Conservation (phyloP, 2,888 invertebrate species). For the Empis stercorea region DNA sequence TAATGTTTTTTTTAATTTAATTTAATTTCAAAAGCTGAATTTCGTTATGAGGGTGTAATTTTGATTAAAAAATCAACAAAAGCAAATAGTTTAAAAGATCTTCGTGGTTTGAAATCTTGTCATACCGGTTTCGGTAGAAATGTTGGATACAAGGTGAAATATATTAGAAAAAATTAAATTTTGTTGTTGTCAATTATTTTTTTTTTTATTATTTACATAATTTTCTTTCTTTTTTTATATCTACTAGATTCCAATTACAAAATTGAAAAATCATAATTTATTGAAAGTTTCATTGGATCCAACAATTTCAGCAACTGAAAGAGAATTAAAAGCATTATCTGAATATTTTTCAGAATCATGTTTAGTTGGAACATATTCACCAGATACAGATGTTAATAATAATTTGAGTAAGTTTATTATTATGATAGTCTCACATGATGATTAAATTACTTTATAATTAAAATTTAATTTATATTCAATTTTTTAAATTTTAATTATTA, state of each 20-base stretch:
- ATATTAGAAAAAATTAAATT: not conserved
- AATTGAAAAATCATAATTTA: constrained; percentile 54
- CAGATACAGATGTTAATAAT: constrained; percentile 55
- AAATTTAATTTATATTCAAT: too few species aligned
- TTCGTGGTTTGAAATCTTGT: constrained; percentile 69
- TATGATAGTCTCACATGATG: too few species aligned
- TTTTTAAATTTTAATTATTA: too few species aligned
- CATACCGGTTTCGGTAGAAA: constrained; percentile 80
- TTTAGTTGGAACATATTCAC: constrained; percentile 73
- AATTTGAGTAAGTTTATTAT: constrained; percentile 46
- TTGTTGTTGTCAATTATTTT: not conserved
- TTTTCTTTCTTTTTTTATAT: not conserved
- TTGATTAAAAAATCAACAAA: constrained; percentile 64
- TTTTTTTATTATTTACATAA: not conserved
- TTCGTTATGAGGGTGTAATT: constrained; percentile 70
- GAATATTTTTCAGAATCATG: constrained; percentile 72
- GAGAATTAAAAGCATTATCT: constrained; percentile 69
- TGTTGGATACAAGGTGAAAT: constrained; percentile 64
- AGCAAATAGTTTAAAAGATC: constrained; percentile 50
- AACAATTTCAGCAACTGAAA: constrained; percentile 42
- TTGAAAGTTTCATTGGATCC: constrained; percentile 32
- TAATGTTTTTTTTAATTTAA: too few species aligned
- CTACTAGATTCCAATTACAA: constrained; percentile 57
- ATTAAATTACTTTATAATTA: too few species aligned
- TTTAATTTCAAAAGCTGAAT: too few species aligned